A percentile compares a stretch with the other conserved stretches of the same genome.
Conservation (phyloP, 2,797 vertebrate genomes). For the Eulemur coronatus region DNA sequence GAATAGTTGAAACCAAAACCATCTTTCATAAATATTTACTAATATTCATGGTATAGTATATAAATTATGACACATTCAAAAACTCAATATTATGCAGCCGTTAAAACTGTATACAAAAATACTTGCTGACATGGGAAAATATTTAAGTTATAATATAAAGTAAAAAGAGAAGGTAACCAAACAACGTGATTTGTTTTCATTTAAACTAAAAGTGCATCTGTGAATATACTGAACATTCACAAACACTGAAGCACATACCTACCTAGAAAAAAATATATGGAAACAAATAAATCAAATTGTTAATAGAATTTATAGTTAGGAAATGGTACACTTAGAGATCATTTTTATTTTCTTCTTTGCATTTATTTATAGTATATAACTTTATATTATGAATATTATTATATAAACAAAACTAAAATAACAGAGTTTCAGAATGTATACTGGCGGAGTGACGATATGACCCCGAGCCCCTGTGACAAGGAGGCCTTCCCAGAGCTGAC, state of each 20-base stretch:
- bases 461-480: background rate
- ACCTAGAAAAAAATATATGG: background rate
- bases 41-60: background rate
- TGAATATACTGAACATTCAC: background rate
- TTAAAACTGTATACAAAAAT: background rate
- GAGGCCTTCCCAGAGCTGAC: background rate
- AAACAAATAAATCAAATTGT: background rate
- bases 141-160: background rate
- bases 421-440: background rate
- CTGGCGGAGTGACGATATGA: background rate
- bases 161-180: background rate
- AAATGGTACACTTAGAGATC: background rate
- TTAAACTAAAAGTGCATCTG: background rate
- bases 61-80: background rate
- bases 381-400: background rate
- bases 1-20: background rate
- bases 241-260: background rate
- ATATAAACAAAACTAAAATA: background rate
- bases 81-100: background rate
- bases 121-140: background rate
- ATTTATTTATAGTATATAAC: background rate
- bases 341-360: background rate
- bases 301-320: background rate
- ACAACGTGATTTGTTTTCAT: background rate
- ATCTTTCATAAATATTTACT: background rate